A percentile compares a stretch with the other conserved stretches of the same genome.
Evolutionary conservation across 2,113 vertebrate genomes (phyloP).

Genomic region (Labeo rohita): DNA sequence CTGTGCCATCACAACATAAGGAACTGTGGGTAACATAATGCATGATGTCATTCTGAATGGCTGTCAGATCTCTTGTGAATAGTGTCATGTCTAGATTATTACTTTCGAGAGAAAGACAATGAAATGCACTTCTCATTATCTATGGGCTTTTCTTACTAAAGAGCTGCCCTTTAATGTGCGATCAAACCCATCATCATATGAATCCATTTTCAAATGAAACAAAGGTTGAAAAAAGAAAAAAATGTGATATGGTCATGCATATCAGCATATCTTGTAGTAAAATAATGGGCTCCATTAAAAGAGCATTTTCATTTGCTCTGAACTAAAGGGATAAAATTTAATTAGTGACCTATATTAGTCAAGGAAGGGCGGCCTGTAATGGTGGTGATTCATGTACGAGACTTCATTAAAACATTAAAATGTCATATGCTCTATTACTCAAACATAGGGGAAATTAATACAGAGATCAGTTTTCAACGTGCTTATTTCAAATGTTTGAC

Average conservation of each 20-base stretch:
- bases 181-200: not conserved
- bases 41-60: conserved; percentile 5
- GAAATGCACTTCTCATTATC: not conserved
- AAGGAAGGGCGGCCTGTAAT: conserved; percentile 26
- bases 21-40: not conserved
- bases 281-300: conserved; percentile 48
- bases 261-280: conserved; percentile 22
- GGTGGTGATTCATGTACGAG: conserved; percentile 19
- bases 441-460: conserved; percentile 26
- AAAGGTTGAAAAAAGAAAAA: not conserved
- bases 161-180: conserved; percentile 11
- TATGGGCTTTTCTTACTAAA: not conserved
- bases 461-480: conserved; percentile 2
- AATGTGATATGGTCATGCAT: not conserved
- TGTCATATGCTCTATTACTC: conserved; percentile 38
- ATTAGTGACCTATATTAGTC: conserved; percentile 45
- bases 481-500: conserved; percentile 2
- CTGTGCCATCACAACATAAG: not conserved
- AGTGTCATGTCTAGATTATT: conserved; percentile 8
- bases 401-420: conserved; percentile 27
- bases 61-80: conserved; percentile 3
- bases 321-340: conserved; percentile 40
- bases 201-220: conserved; percentile 24
- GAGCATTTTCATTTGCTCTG: conserved; percentile 44
- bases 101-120: conserved; percentile 21